A percentile compares a stretch with the other conserved stretches of the same genome.
phyloP scores from a whole-genome alignment of 1,140 invertebrate species.

The Camponotus pennsylvanicus region DNA sequence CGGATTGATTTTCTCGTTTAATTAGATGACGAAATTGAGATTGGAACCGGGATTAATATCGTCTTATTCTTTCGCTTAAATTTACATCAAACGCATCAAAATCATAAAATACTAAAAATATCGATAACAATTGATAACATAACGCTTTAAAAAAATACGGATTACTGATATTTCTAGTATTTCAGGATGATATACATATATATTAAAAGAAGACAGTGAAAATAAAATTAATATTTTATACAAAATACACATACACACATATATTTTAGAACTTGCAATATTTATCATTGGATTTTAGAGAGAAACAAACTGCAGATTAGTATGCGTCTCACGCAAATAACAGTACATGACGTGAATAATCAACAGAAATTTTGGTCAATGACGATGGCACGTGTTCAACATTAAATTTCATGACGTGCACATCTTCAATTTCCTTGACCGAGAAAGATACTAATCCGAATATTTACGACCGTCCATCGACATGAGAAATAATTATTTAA shows the following conservation, averaged over 20 bases:
- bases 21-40: not conserved
- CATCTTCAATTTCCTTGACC: not conserved
- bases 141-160: too few relatives aligned
- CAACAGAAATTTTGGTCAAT: slow-evolving; percentile 26
- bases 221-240: not conserved
- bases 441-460: not conserved
- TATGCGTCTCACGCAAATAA: slow-evolving; percentile 6
- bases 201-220: too few relatives aligned
- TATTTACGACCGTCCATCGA: not conserved
- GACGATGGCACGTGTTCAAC: not conserved
- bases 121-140: not conserved
- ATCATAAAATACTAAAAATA: not conserved
- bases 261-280: not conserved
- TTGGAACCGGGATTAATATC: not conserved
- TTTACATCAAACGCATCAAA: not conserved
- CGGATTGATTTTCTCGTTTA: not conserved
- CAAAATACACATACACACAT: too few relatives aligned
- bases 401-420: slow-evolving; percentile 16
- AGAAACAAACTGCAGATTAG: not conserved
- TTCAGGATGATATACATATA: too few relatives aligned
- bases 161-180: too few relatives aligned
- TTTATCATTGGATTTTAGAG: not conserved
- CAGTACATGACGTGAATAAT: not conserved
- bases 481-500: not conserved
- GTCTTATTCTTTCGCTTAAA: not conserved